Evolutionary conservation across 1,140 invertebrate genomes (phyloP).

Genomic region (Drosophila carrolli): DNA sequence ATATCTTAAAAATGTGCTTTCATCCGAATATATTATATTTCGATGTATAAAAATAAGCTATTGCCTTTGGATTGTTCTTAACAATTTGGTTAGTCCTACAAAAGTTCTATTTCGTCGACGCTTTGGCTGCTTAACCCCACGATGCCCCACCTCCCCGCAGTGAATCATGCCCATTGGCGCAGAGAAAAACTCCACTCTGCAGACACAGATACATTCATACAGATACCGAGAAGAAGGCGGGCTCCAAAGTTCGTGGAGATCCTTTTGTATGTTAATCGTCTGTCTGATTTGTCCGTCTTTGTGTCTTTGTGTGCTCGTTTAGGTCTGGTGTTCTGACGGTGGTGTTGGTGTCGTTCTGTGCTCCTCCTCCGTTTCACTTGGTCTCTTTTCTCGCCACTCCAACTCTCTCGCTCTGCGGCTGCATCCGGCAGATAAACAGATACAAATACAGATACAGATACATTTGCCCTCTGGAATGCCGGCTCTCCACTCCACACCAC

Average conservation of each 20-base stretch:
- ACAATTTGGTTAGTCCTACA: too few relatives aligned
- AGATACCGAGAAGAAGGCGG: slow-evolving; percentile 56
- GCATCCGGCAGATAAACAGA: slow-evolving; percentile 66
- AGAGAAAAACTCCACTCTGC: slow-evolving; percentile 37
- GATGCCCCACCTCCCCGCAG: slow-evolving; percentile 23
- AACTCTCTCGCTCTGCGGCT: slow-evolving; percentile 29
- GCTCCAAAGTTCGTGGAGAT: slow-evolving; percentile 73
- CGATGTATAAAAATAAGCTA: too few relatives aligned
- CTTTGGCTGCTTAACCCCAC: slow-evolving; percentile 53
- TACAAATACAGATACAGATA: slow-evolving; percentile 52
- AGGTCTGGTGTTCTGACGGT: slow-evolving; percentile 7
- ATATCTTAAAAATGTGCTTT: too few relatives aligned
- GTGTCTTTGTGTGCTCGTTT: slow-evolving; percentile 29
- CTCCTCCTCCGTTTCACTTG: slow-evolving; percentile 53
- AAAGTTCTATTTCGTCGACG: slow-evolving; percentile 38
- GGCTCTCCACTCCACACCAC: slow-evolving; percentile 56
- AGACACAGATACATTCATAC: slow-evolving; percentile 19
- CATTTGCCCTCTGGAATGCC: slow-evolving; percentile 40
- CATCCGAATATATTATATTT: too few relatives aligned
- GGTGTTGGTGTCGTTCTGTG: slow-evolving; percentile 36
- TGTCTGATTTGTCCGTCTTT: slow-evolving; percentile 37
- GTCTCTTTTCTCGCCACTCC: slow-evolving; percentile 16
- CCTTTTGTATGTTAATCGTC: slow-evolving; percentile 81
- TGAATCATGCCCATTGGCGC: slow-evolving; percentile 79
- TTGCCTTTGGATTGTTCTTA: too few relatives aligned